phyloP scores from a whole-genome alignment of 2,888 invertebrate species.

The Campoplex nolae region DNA sequence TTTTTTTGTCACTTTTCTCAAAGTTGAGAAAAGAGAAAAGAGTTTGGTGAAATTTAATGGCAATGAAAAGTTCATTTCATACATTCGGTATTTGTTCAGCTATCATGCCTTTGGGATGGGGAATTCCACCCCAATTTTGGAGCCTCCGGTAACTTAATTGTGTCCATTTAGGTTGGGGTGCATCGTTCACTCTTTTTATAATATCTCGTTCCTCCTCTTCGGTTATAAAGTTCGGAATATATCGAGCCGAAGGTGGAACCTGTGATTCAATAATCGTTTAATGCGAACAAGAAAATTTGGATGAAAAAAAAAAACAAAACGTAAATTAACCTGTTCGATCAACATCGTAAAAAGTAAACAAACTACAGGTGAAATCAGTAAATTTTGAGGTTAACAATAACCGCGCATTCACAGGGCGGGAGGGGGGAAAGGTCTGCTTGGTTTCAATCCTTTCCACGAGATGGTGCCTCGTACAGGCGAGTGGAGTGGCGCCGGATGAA shows the following conservation, averaged over 20 bases:
- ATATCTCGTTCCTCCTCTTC: conserved; percentile 90
- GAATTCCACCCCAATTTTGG: conserved; percentile 99
- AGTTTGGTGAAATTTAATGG: background rate
- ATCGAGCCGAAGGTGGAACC: conserved; percentile 89
- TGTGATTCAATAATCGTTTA: conserved; percentile 73
- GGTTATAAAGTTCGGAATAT: conserved; percentile 95
- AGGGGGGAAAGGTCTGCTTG: background rate
- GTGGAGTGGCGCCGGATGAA: too few species aligned
- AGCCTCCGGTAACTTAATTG: conserved; percentile 94
- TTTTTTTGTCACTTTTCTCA: background rate
- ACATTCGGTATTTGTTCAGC: conserved; percentile 92
- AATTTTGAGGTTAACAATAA: conserved; percentile 30
- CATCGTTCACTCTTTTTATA: conserved; percentile 90
- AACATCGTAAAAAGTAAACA: conserved; percentile 15
- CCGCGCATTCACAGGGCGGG: too few species aligned
- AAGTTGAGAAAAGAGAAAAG: too few species aligned
- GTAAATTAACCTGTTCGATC: conserved; percentile 43
- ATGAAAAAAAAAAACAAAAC: conserved; percentile 3
- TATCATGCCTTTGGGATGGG: conserved; percentile 97
- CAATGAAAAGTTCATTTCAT: conserved; percentile 34
- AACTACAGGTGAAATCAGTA: background rate
- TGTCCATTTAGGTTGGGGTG: conserved; percentile 98
- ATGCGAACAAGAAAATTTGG: background rate
- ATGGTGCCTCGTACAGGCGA: too few species aligned
- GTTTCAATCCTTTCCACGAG: background rate